A percentile compares a stretch with the other conserved stretches of the same genome.
Evolutionary conservation across 2,888 invertebrate species (phyloP).

Genomic region (Folsomia candida): DNA sequence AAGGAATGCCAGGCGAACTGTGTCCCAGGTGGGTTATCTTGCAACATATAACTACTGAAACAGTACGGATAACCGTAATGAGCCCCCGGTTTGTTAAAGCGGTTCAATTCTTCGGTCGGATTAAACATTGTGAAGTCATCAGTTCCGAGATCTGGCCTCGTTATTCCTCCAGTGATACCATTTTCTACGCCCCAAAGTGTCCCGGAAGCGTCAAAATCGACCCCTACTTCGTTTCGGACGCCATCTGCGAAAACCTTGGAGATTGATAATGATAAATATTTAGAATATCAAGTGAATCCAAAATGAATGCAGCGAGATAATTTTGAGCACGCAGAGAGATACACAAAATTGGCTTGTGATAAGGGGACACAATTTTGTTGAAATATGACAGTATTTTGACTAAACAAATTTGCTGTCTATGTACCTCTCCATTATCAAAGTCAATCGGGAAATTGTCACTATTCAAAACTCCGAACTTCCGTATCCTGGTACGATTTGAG

Average conservation of each 20-base stretch:
- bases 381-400: no score
- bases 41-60: conserved; percentile 30
- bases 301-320: no score
- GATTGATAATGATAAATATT: no score
- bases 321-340: no score
- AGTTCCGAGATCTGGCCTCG: conserved; percentile 35
- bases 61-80: no score
- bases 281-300: no score
- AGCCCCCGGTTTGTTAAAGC: conserved; percentile 33
- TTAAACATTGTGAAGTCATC: conserved; percentile 43
- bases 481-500: conserved; percentile 31
- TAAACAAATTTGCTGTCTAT: no score
- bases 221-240: conserved; percentile 35
- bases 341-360: no score
- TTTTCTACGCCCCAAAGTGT: conserved; percentile 39
- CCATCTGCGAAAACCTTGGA: conserved; percentile 39
- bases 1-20: no score
- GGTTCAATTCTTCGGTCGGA: conserved; percentile 44
- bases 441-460: conserved; percentile 11
- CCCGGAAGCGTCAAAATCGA: conserved; percentile 27
- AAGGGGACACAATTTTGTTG: no score
- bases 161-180: conserved; percentile 21
- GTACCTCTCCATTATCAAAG: conserved; percentile 25
- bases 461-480: conserved; percentile 28
- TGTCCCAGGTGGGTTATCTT: conserved; percentile 23